phyloP scores from a whole-genome alignment of 2,888 invertebrate species.

The Nomada fabriciana region DNA sequence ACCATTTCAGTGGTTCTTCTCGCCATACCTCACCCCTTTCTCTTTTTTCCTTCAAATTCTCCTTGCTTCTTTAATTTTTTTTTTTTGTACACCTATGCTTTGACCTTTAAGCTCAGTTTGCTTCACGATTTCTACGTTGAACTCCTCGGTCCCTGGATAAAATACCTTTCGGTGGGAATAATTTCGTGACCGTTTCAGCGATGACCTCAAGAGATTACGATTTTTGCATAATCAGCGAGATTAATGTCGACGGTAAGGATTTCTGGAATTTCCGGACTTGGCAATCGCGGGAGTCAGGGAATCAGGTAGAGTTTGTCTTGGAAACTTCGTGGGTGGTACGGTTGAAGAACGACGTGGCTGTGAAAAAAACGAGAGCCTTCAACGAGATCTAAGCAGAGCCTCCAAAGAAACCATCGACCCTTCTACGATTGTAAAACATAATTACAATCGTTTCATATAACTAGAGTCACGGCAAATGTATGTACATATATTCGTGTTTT shows the following conservation, averaged over 20 bases:
- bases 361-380: background rate
- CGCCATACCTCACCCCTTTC: constrained; percentile 22
- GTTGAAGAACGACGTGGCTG: background rate
- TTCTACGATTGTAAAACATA: too few species aligned
- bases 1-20: constrained; percentile 47
- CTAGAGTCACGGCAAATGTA: too few species aligned
- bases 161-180: background rate
- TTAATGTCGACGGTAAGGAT: constrained; percentile 64
- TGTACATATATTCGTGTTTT: too few species aligned
- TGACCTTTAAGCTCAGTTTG: too few species aligned
- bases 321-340: constrained; percentile 30
- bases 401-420: background rate
- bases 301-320: constrained; percentile 17
- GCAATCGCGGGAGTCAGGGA: constrained; percentile 23
- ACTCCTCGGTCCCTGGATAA: too few species aligned
- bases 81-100: background rate
- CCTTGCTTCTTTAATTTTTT: background rate
- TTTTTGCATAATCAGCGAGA: constrained; percentile 29
- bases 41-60: background rate
- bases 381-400: background rate
- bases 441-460: background rate
- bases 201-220: constrained; percentile 22
- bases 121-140: too few species aligned
- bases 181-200: background rate
- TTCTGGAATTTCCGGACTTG: constrained; percentile 73